Conservation (phyloP, 2,113 vertebrate species). For the Fregata magnificens region DNA sequence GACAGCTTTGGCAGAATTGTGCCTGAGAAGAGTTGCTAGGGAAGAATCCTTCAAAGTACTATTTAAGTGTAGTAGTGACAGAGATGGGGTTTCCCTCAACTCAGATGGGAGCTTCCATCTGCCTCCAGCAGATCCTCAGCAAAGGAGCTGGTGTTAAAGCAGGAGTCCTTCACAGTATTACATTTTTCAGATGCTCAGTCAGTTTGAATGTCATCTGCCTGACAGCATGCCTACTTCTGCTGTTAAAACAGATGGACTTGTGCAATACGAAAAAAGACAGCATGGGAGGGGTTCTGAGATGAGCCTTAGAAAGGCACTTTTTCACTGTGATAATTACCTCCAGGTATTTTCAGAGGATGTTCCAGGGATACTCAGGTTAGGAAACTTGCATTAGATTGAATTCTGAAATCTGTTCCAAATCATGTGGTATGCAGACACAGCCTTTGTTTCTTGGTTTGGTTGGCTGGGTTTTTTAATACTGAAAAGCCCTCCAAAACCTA, state of each 20-base stretch:
- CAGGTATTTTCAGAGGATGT: not conserved
- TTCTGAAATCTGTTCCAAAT: not conserved
- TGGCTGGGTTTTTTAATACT: not conserved
- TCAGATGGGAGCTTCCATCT: not conserved
- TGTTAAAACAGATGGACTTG: not conserved
- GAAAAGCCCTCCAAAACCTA: not conserved
- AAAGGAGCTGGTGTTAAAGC: not conserved
- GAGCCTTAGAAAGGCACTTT: not conserved
- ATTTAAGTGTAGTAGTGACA: not conserved
- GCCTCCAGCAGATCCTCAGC: not conserved
- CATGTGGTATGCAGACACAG: not conserved
- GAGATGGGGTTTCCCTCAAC: not conserved
- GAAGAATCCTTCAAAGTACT: not conserved
- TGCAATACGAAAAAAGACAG: not conserved
- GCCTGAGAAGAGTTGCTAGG: not conserved
- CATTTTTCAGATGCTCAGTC: not conserved
- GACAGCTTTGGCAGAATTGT: not conserved
- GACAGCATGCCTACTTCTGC: not conserved
- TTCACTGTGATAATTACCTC: not conserved
- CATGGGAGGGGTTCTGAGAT: not conserved
- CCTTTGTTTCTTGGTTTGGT: not conserved
- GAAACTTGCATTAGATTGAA: not conserved
- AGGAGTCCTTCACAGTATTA: not conserved
- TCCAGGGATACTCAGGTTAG: not conserved
- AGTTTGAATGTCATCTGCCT: not conserved